Conservation (phyloP, 92 coral and sea anemone genomes). For the Palythoa caribaeorum region DNA sequence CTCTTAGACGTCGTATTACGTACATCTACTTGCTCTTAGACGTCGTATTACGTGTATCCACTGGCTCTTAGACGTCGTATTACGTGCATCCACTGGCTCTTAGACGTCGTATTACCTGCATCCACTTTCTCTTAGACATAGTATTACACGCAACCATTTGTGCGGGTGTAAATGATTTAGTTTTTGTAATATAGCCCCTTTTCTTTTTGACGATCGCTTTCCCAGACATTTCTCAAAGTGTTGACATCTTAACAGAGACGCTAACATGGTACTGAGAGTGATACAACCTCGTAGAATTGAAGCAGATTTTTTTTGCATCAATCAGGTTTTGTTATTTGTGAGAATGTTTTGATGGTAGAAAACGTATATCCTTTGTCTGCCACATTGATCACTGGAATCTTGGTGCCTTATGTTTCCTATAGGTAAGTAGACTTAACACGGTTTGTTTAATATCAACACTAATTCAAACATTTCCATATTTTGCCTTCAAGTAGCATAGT, state of each 20-base stretch:
- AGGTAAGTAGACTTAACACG: conserved; percentile 53
- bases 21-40: too few relatives aligned
- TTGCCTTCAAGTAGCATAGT: too few relatives aligned
- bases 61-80: too few relatives aligned
- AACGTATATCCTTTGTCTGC: conserved; percentile 66
- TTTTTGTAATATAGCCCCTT: background rate
- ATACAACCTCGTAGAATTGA: background rate
- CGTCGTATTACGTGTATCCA: too few relatives aligned
- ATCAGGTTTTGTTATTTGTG: conserved; percentile 80
- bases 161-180: background rate
- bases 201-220: background rate
- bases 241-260: background rate
- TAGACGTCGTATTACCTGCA: background rate
- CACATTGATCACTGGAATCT: conserved; percentile 55
- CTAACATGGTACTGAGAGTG: background rate
- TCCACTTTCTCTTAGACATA: background rate
- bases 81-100: too few relatives aligned
- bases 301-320: background rate
- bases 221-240: background rate
- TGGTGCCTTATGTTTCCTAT: conserved; percentile 61
- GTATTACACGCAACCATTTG: background rate
- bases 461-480: too few relatives aligned
- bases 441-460: background rate
- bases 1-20: too few relatives aligned
- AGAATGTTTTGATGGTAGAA: conserved; percentile 61